phyloP scores from a whole-genome alignment of 2,113 vertebrate genomes.

The Nothoprocta pentlandii region DNA sequence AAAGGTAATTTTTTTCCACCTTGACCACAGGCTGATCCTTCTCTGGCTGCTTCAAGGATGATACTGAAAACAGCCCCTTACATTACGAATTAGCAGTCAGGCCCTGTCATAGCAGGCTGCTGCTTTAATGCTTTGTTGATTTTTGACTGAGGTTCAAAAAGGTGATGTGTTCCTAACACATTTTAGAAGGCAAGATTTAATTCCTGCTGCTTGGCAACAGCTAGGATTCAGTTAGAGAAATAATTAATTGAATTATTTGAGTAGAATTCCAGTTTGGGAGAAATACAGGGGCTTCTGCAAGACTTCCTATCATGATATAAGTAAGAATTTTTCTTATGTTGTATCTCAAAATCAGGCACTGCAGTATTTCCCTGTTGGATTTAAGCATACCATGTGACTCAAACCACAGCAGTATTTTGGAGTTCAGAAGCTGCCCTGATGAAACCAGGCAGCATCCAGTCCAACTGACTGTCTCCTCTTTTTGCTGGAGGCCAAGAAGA shows the following conservation, averaged over 20 bases:
- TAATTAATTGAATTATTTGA: constrained; percentile 5
- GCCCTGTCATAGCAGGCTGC: neutral
- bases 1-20: neutral
- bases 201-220: neutral
- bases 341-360: neutral
- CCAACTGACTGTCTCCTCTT: no score
- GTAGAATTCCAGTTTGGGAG: neutral
- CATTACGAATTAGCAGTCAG: neutral
- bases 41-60: neutral
- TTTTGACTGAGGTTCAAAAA: constrained; percentile 1
- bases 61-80: neutral
- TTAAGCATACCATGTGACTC: no score
- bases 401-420: no score
- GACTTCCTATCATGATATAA: neutral
- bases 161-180: neutral
- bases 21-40: neutral
- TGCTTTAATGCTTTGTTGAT: neutral
- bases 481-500: no score
- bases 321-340: neutral
- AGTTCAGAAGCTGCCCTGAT: no score
- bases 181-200: neutral
- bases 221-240: neutral
- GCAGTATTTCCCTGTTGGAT: neutral
- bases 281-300: neutral
- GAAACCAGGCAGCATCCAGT: no score